Base-by-base conservation (phyloP, 2,888 invertebrate genomes). In the Drosophila subquinaria region DNA sequence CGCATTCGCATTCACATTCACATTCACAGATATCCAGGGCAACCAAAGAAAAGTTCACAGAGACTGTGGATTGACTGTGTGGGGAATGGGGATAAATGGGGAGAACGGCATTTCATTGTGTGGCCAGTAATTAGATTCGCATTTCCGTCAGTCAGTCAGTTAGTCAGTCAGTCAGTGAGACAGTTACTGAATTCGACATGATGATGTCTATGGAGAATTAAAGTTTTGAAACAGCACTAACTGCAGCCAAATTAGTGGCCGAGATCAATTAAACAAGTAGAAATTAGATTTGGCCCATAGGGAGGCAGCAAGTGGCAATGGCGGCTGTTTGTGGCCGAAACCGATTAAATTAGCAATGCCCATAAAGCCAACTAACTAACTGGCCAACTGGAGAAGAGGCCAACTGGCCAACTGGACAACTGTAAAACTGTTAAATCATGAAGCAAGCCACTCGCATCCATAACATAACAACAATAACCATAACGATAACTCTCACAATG, bases 301-400 rank as follows among this genome's bases (percentile, higher is more conserved):
- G 48, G 43, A 13, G 15, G 15, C 17, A 27, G 20, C 20, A 4
- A 9, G 11, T 15, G 33, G 43, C 23, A 27, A 10, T 38, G 40
- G 20, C 47, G 45, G 47, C 33, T 33, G 42, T 43, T 62, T 76
- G 57, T 69, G 82, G 69, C 57, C 71, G 76, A 51, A 73, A 70
- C 76, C 87, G 79, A 79, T 83, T 80, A 88, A 91, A 90, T 90
- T 91, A 88, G 81, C 83, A 84, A 79, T 82, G 85, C 78, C 79
- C 87, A 90, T 84, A 85, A 88, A 86, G 80, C 82, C 80, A 76
- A 79, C 71, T 66, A 43, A 59, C 71, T 51, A 47, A 66, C 52
- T 36, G 38, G 20, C 35, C 23, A 57, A 65, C 42, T 60, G 45
- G 42, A 15, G 15, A 40, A 15, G 15, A 9, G 40, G 20, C 11